Conservation (phyloP, 2,113 vertebrate genomes). For the Xerus inauris region DNA sequence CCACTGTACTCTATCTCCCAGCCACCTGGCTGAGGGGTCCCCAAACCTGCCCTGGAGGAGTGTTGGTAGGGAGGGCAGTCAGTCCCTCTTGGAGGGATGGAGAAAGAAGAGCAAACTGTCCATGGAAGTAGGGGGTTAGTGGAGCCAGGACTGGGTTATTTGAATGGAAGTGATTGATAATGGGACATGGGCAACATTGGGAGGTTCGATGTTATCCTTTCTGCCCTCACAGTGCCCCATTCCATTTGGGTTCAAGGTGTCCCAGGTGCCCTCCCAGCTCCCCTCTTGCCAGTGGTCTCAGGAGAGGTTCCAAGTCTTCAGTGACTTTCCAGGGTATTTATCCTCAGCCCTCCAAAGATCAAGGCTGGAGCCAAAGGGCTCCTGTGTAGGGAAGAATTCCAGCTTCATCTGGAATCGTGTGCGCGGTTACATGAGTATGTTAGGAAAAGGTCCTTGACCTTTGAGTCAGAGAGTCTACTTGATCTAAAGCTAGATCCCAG, state of each 20-base stretch:
- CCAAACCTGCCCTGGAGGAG: background rate
- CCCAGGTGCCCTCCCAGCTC: background rate
- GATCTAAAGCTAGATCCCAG: background rate
- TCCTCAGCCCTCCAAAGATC: background rate
- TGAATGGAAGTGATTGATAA: too few relatives aligned
- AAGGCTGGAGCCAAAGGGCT: background rate
- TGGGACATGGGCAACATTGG: rapidly evolving
- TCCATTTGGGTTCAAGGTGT: background rate
- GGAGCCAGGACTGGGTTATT: background rate
- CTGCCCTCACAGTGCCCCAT: background rate
- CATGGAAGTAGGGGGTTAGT: background rate
- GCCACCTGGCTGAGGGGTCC: background rate
- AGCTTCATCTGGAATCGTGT: background rate
- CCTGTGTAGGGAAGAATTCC: background rate
- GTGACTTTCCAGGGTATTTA: background rate
- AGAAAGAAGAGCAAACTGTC: background rate
- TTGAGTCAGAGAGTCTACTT: background rate
- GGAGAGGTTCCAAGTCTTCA: background rate
- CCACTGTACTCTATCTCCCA: background rate
- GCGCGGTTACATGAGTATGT: background rate
- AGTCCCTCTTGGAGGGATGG: background rate
- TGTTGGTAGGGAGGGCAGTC: background rate
- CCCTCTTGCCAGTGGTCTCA: background rate
- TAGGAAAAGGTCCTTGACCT: background rate
- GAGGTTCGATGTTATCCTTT: background rate